Evolutionary conservation across 92 coral and sea anemone species (phyloP).

Genomic region (Bergia sp.): DNA sequence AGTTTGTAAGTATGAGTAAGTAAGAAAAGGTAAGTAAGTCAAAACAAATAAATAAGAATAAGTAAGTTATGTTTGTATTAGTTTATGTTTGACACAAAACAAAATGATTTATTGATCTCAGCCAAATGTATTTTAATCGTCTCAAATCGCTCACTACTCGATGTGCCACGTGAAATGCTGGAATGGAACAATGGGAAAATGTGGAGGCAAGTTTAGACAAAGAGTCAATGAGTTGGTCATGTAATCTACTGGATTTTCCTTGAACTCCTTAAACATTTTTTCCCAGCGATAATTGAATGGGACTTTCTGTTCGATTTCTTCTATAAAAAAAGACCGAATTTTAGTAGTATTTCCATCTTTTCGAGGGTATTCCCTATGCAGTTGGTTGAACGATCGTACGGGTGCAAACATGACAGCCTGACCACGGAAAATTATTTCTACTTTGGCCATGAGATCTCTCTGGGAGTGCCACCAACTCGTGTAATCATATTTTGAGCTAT

Average conservation of each 20-base stretch:
- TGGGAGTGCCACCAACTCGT: slow-evolving; percentile 52
- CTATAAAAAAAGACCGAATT: slow-evolving; percentile 39
- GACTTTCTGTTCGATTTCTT: not conserved
- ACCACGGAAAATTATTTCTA: slow-evolving; percentile 45
- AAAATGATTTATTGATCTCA: too few species aligned
- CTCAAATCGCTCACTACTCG: too few species aligned
- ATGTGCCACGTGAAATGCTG: too few species aligned
- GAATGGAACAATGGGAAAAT: too few species aligned
- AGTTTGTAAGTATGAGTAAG: too few species aligned
- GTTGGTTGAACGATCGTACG: not conserved
- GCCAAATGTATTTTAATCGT: too few species aligned
- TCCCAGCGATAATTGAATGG: slow-evolving; percentile 5
- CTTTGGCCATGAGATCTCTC: slow-evolving; percentile 7
- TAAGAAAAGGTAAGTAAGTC: too few species aligned
- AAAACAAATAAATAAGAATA: too few species aligned
- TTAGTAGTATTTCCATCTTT: slow-evolving; percentile 26
- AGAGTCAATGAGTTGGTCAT: slow-evolving; percentile 36
- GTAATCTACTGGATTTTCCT: slow-evolving; percentile 20
- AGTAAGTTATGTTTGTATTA: too few species aligned
- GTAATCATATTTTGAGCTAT: slow-evolving; percentile 29
- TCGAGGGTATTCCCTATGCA: slow-evolving; percentile 46
- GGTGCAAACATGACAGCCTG: slow-evolving; percentile 13
- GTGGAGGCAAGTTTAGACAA: slow-evolving; percentile 10
- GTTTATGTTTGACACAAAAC: too few species aligned
- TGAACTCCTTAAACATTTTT: slow-evolving; percentile 27